Conservation (phyloP, 2,797 vertebrate species). For the Oreonectes daqikongensis region DNA sequence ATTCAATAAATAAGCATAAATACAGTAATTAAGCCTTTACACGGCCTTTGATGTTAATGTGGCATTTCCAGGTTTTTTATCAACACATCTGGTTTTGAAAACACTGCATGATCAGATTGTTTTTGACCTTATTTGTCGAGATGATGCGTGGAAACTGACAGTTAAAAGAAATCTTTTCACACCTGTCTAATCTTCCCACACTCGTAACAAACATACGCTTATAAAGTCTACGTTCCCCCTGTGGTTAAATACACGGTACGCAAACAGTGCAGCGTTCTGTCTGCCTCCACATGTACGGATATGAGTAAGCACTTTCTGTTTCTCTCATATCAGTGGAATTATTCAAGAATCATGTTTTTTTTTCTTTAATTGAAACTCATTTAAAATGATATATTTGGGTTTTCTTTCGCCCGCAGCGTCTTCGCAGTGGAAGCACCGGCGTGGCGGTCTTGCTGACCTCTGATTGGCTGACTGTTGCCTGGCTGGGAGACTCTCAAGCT, state of each 20-base stretch:
- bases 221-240: background rate
- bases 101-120: background rate
- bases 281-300: slow-evolving; percentile 31
- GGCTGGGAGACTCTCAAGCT: slow-evolving; percentile 94
- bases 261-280: background rate
- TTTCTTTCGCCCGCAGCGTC: slow-evolving; percentile 74
- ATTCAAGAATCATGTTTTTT: background rate
- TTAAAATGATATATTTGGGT: too few relatives aligned
- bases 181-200: slow-evolving; percentile 15
- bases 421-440: slow-evolving; percentile 90
- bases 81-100: slow-evolving; percentile 16
- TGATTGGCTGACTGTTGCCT: slow-evolving; percentile 81
- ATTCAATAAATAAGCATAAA: background rate
- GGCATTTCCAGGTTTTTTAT: background rate
- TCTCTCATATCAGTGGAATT: slow-evolving; percentile 4
- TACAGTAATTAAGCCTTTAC: background rate
- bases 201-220: slow-evolving; percentile 18
- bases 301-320: slow-evolving; percentile 48
- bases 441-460: slow-evolving; percentile 83
- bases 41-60: background rate
- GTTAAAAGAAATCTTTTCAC: slow-evolving; percentile 31
- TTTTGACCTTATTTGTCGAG: slow-evolving; percentile 12
- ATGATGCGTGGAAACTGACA: slow-evolving; percentile 37
- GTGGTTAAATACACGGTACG: slow-evolving; percentile 17
- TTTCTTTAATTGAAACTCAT: background rate